Percentiles rank a stretch among this genome's conserved stretches.
Conservation (phyloP, 1,140 invertebrate genomes). For the Megalonaias nervosa region DNA sequence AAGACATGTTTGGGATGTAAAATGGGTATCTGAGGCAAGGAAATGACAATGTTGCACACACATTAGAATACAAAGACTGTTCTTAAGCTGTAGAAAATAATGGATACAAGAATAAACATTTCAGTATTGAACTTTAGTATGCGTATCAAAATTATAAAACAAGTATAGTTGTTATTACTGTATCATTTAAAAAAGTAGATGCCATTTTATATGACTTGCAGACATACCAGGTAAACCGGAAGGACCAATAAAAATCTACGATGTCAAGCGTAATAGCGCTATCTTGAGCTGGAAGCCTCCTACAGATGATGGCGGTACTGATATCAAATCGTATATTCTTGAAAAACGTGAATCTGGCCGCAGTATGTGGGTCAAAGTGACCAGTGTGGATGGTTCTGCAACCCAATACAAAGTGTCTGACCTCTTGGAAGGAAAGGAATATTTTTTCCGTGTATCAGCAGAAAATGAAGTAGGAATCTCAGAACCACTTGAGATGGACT, state of each 20-base stretch:
- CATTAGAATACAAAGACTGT: too few species aligned
- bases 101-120: too few species aligned
- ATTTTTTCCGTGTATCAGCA: constrained; percentile 92
- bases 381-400: constrained; percentile 39
- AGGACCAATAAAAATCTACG: constrained; percentile 77
- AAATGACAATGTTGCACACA: too few species aligned
- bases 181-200: too few species aligned
- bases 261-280: constrained; percentile 76
- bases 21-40: too few species aligned
- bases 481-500: constrained; percentile 79
- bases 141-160: too few species aligned
- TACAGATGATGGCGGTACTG: constrained; percentile 72
- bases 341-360: constrained; percentile 96
- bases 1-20: too few species aligned
- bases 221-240: constrained; percentile 47
- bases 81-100: too few species aligned
- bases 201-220: constrained; percentile 5
- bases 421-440: constrained; percentile 93
- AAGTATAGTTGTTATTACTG: too few species aligned
- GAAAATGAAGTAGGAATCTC: constrained; percentile 93
- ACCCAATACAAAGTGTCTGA: constrained; percentile 44
- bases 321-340: constrained; percentile 85
- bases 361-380: constrained; percentile 82
- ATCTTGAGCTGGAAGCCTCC: constrained; percentile 78
- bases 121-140: too few species aligned